These are phyloP conservation scores for Drosophila mulleri DNA, from an alignment of 2,888 invertebrate species.

Conservation along the genomic window DNA sequence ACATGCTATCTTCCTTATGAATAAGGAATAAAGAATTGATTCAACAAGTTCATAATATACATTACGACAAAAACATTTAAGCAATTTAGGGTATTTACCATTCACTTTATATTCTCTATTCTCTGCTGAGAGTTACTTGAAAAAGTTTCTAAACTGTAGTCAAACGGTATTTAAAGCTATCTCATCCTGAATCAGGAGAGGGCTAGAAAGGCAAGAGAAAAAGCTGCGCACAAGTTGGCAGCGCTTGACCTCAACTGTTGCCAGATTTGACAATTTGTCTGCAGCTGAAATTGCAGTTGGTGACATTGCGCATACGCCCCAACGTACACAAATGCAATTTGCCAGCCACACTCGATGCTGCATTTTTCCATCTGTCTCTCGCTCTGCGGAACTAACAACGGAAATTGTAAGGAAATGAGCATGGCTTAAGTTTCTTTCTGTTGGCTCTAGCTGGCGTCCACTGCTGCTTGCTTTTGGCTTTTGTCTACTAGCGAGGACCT, in stretches of 20 bases:
- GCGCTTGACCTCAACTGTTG: conserved; percentile 8
- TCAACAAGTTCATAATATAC: too few species aligned
- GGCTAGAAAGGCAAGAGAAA: too few species aligned
- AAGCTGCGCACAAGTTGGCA: conserved; percentile 2
- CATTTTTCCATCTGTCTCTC: neutral
- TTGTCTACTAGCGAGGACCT: conserved; percentile 7
- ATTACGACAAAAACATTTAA: too few species aligned
- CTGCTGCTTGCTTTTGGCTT: conserved; percentile 3
- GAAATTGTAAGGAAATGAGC: conserved; percentile 75
- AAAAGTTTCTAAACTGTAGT: neutral
- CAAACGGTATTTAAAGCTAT: neutral
- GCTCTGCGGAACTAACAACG: conserved; percentile 48
- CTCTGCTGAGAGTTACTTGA: neutral
- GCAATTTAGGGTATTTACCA: neutral
- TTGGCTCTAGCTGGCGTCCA: conserved; percentile 15
- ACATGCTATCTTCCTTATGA: too few species aligned
- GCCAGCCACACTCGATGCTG: conserved; percentile 12
- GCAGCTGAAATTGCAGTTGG: conserved; percentile 16
- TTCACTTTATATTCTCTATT: neutral
- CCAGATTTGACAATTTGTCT: conserved; percentile 23
- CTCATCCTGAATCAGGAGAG: neutral
- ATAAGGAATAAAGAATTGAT: too few species aligned
- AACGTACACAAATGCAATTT: conserved; percentile 14
- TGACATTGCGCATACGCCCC: conserved; percentile 35
- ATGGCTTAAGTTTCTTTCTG: conserved; percentile 58